Evolutionary conservation across 2,888 invertebrate genomes (phyloP).

Genomic region (Macrosiphum euphorbiae): DNA sequence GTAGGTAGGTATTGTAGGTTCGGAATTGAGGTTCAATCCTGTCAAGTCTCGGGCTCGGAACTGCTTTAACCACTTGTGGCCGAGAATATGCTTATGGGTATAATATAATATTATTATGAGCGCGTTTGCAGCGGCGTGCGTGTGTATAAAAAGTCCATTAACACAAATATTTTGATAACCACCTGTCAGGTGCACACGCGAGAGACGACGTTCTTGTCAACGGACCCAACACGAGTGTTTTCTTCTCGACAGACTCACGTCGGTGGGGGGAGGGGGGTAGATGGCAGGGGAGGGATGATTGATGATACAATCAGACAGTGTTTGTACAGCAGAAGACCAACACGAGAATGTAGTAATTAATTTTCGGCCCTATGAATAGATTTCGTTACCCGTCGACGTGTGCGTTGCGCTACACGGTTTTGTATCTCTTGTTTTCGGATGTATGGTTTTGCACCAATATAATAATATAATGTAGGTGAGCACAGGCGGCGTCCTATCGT

Average conservation of each 20-base stretch:
- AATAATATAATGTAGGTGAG: neutral
- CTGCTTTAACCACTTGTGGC: constrained; percentile 41
- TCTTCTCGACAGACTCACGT: constrained; percentile 37
- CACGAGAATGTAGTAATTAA: constrained; percentile 62
- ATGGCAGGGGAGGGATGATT: constrained; percentile 43
- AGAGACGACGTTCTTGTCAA: constrained; percentile 44
- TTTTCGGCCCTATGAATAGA: constrained; percentile 60
- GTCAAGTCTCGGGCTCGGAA: neutral
- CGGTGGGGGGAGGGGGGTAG: neutral
- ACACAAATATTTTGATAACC: constrained; percentile 65
- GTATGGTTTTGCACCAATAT: neutral
- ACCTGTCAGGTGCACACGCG: constrained; percentile 61
- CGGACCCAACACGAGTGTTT: constrained; percentile 49
- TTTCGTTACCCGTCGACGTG: constrained; percentile 4
- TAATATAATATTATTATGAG: neutral
- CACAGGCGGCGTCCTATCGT: neutral
- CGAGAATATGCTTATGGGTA: neutral
- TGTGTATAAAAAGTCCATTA: constrained; percentile 55
- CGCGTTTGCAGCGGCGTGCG: neutral
- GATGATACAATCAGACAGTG: constrained; percentile 58
- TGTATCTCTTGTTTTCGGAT: constrained; percentile 30
- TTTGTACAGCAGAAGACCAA: constrained; percentile 48
- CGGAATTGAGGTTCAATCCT: neutral
- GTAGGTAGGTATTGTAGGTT: neutral
- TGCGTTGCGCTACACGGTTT: neutral